A percentile compares a stretch with the other conserved stretches of the same genome.
These are phyloP conservation scores for Todiramphus saurophagus DNA, from an alignment of 2,113 vertebrate genomes.

Conservation along the genomic window DNA sequence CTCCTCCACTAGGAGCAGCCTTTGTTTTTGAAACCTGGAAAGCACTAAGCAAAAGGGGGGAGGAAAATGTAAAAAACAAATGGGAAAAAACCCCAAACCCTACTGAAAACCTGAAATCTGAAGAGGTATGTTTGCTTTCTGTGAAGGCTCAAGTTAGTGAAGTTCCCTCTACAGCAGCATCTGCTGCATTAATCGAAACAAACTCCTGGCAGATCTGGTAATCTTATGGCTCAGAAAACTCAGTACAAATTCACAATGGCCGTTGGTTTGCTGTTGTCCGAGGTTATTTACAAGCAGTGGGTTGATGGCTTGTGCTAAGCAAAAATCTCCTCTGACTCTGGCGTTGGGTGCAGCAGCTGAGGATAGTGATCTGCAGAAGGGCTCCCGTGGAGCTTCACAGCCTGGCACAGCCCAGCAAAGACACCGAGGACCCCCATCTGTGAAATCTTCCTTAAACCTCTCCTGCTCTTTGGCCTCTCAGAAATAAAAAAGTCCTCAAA, in stretches of 20 bases:
- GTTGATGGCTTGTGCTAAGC: background rate
- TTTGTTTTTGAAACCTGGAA: conserved; percentile 73
- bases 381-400: background rate
- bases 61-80: conserved; percentile 2
- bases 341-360: fast-evolving
- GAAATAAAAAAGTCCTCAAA: background rate
- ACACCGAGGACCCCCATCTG: fast-evolving
- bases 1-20: conserved; percentile 21
- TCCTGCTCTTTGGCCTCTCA: background rate
- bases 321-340: background rate
- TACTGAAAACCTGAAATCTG: background rate
- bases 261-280: background rate
- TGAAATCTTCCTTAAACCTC: background rate
- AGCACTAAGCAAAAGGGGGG: background rate
- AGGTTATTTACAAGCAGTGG: background rate
- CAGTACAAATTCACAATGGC: background rate
- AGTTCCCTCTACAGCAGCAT: background rate
- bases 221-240: background rate
- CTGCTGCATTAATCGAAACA: background rate
- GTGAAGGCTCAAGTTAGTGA: background rate
- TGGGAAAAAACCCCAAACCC: background rate
- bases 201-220: background rate
- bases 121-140: background rate
- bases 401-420: background rate
- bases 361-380: background rate